phyloP scores from a whole-genome alignment of 1,140 invertebrate genomes.

The Drosophila orena region DNA sequence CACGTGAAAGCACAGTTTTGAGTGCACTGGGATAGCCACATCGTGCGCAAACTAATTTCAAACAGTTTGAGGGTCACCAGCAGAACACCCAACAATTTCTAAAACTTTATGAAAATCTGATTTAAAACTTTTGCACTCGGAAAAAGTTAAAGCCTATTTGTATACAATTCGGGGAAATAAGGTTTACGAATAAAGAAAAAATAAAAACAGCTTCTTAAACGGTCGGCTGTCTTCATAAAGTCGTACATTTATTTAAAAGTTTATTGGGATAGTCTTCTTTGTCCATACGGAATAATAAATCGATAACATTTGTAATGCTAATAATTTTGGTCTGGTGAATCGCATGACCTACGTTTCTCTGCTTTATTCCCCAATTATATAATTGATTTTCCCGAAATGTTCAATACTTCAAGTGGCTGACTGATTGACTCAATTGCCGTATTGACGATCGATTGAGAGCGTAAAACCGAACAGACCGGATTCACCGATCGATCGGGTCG shows the following conservation, averaged over 20 bases:
- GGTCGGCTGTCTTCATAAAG: neutral
- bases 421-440: conserved; percentile 57
- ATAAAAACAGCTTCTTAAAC: neutral
- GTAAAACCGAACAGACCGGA: conserved; percentile 1
- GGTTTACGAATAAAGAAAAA: conserved; percentile 1
- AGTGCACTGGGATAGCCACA: conserved; percentile 21
- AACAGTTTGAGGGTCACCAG: conserved; percentile 5
- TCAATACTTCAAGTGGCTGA: conserved; percentile 49
- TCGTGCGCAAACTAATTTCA: conserved; percentile 16
- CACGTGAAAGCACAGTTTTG: conserved; percentile 69
- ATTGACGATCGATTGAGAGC: conserved; percentile 29
- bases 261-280: neutral
- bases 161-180: conserved; percentile 10
- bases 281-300: neutral
- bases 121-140: conserved; percentile 27
- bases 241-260: too few relatives aligned
- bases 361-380: conserved; percentile 24
- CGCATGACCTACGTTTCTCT: neutral
- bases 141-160: conserved; percentile 25
- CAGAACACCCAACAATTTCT: conserved; percentile 22
- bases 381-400: conserved; percentile 24
- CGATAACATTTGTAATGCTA: conserved; percentile 1
- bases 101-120: conserved; percentile 49
- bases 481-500: conserved; percentile 7
- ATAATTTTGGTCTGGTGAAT: neutral